phyloP scores from a whole-genome alignment of 2,113 vertebrate species.

The Takifugu flavidus region DNA sequence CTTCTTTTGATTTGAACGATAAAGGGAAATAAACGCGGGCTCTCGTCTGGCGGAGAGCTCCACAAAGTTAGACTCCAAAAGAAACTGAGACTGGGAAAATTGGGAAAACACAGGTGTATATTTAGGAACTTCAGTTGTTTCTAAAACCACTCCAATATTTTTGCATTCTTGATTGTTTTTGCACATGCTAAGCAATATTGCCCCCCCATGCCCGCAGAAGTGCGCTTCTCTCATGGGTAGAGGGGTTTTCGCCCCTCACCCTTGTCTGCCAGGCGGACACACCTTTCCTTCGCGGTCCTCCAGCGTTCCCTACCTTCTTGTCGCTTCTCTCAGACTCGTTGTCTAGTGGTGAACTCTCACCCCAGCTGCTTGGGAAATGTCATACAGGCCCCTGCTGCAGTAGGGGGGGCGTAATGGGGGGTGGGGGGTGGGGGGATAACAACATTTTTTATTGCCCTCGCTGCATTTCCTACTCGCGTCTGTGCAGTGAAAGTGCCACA shows the following conservation, averaged over 20 bases:
- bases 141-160: background rate
- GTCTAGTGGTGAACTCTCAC: slow-evolving; percentile 81
- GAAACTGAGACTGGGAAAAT: no score
- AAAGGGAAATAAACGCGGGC: no score
- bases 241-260: slow-evolving; percentile 31
- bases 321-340: slow-evolving; percentile 71
- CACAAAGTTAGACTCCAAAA: no score
- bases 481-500: slow-evolving; percentile 54
- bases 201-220: background rate
- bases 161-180: background rate
- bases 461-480: slow-evolving; percentile 50
- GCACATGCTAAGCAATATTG: background rate
- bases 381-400: slow-evolving; percentile 80
- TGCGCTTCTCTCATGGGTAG: background rate
- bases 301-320: slow-evolving; percentile 78
- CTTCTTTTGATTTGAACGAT: no score
- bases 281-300: slow-evolving; percentile 74
- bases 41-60: no score
- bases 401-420: slow-evolving; percentile 70
- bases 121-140: no score
- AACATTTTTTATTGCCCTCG: slow-evolving; percentile 50
- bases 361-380: slow-evolving; percentile 79
- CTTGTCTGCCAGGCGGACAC: slow-evolving; percentile 50
- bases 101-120: no score
- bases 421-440: slow-evolving; percentile 45